Evolutionary conservation across 2,797 vertebrate species (phyloP).

Genomic region (Epinephelus coioides): DNA sequence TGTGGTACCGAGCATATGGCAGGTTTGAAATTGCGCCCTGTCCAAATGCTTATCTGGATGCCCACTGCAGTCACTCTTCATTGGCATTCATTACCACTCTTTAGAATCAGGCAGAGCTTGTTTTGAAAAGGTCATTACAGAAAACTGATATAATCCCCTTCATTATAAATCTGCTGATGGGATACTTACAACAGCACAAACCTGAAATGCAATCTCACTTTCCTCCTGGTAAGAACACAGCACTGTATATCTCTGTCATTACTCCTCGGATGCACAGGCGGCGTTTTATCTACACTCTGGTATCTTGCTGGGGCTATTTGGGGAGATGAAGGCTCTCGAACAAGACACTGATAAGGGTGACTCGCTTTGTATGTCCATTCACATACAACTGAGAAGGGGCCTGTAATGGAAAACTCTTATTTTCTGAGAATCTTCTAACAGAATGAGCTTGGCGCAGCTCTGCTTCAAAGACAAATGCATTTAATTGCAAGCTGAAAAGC

Average conservation of each 20-base stretch:
- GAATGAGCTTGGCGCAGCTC: constrained; percentile 14
- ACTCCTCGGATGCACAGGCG: constrained; percentile 29
- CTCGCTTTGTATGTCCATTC: constrained; percentile 53
- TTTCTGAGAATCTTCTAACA: constrained; percentile 45
- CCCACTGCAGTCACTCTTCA: constrained; percentile 38
- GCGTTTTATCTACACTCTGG: constrained; percentile 60
- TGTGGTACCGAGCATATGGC: constrained; percentile 41
- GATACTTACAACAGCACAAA: constrained; percentile 41
- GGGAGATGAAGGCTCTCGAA: constrained; percentile 55
- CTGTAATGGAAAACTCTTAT: constrained; percentile 40
- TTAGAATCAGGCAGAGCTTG: constrained; percentile 37
- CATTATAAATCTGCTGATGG: constrained; percentile 69
- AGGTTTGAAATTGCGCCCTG: constrained; percentile 23
- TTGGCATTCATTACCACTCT: constrained; percentile 63
- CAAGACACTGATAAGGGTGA: constrained; percentile 61
- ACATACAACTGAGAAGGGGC: constrained; percentile 17
- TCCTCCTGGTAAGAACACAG: constrained; percentile 33
- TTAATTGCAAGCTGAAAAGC: constrained; percentile 18
- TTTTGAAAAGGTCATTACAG: constrained; percentile 71
- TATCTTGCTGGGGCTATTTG: constrained; percentile 59
- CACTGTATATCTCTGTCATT: constrained; percentile 55
- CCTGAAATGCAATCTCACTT: constrained; percentile 59
- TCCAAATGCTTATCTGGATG: constrained; percentile 33
- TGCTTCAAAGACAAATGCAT: constrained; percentile 21
- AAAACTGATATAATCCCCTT: constrained; percentile 59